These are phyloP conservation scores for Malacoctenus gilli DNA, from an alignment of 2,797 vertebrate genomes.

Conservation along the genomic window DNA sequence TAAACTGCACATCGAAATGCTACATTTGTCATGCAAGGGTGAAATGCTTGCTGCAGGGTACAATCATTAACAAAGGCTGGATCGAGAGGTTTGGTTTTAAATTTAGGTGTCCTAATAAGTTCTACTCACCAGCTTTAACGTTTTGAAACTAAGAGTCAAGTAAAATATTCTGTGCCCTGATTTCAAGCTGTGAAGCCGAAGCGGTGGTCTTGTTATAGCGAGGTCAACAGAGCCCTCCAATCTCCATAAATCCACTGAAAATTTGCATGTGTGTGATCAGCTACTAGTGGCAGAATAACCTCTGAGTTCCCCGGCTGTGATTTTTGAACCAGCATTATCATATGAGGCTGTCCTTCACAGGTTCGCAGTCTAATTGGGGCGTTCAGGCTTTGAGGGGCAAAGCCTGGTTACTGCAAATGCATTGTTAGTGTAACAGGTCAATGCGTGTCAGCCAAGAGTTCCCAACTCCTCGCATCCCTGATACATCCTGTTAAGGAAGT, in stretches of 20 bases:
- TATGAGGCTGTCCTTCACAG: background rate
- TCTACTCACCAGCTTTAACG: background rate
- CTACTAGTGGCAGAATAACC: background rate
- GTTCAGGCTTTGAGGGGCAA: background rate
- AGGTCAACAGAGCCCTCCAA: background rate
- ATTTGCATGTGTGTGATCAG: constrained; percentile 1
- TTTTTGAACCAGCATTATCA: background rate
- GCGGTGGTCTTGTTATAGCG: background rate
- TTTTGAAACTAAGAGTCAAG: background rate
- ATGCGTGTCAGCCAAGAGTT: background rate
- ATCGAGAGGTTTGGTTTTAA: background rate
- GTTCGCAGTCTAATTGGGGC: background rate
- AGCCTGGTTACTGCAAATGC: background rate
- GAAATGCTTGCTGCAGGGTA: constrained; percentile 8
- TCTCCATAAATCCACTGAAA: background rate
- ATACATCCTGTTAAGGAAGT: no score
- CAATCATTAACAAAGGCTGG: background rate
- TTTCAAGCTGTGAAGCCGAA: background rate
- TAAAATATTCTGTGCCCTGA: background rate
- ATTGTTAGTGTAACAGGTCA: background rate
- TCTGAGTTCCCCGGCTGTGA: background rate
- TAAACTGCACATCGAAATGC: no score
- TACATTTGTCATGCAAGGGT: constrained; percentile 5
- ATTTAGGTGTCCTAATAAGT: background rate
- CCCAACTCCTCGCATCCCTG: background rate